Conservation (phyloP, 2,113 vertebrate species). For the Macroglossus sobrinus region DNA sequence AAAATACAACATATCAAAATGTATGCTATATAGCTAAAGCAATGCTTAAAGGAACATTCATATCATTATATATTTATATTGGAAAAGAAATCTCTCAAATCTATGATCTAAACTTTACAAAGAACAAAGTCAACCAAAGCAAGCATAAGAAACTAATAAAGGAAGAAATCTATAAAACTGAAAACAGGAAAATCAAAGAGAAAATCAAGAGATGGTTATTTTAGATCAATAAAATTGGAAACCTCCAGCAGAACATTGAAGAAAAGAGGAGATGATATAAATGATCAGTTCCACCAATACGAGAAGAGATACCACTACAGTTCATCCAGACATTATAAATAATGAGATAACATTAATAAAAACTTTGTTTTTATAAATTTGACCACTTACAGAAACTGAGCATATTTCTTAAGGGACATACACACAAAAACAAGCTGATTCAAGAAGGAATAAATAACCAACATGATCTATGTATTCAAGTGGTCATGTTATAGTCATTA, state of each 20-base stretch:
- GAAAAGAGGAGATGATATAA: background rate
- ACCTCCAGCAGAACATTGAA: background rate
- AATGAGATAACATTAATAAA: background rate
- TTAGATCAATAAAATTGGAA: background rate
- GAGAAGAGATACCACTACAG: background rate
- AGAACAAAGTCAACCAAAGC: background rate
- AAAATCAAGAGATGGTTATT: background rate
- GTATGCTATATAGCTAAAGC: background rate
- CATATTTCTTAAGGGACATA: background rate
- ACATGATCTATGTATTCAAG: background rate
- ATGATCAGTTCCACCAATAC: background rate
- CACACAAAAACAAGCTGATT: background rate
- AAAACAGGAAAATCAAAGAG: background rate
- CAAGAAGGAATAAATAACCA: background rate
- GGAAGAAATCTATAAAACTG: background rate
- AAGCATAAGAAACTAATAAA: background rate
- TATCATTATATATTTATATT: background rate
- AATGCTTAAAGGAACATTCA: background rate
- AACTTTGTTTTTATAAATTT: background rate
- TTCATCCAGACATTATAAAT: background rate
- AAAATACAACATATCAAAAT: background rate
- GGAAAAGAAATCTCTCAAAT: background rate
- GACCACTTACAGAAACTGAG: background rate
- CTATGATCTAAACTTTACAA: background rate
- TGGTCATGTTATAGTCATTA: background rate